Conservation (phyloP, 1,140 invertebrate species). For the Papilio glaucus region DNA sequence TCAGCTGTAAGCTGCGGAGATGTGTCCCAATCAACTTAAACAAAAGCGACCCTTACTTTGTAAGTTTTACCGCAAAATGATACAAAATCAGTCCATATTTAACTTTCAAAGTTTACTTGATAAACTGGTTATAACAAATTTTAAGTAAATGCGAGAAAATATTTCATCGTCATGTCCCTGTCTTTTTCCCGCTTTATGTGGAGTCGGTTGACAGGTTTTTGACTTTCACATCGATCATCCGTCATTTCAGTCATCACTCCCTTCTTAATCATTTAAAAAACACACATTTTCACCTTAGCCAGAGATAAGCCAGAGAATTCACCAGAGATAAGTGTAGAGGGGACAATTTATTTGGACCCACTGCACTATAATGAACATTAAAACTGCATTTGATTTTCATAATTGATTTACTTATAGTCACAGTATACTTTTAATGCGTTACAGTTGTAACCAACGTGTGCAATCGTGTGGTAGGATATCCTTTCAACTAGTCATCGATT, state of each 20-base stretch:
- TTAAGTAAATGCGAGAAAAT: neutral
- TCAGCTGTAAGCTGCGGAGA: conserved; percentile 3
- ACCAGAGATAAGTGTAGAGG: too few species aligned
- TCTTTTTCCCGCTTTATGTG: too few species aligned
- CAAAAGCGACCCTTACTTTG: conserved; percentile 20
- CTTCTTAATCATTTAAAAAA: too few species aligned
- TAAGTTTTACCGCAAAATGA: conserved; percentile 6
- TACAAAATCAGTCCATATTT: conserved; percentile 12
- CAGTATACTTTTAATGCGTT: neutral
- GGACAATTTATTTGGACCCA: too few species aligned
- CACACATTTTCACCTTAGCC: neutral
- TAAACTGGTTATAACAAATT: neutral
- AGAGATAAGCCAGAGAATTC: too few species aligned
- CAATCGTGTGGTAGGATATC: neutral
- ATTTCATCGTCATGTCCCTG: neutral
- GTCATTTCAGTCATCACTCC: too few species aligned
- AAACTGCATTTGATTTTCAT: too few species aligned
- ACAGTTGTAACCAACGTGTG: neutral
- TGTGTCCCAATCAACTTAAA: conserved; percentile 12
- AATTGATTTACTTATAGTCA: too few species aligned
- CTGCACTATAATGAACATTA: too few species aligned
- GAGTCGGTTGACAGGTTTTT: too few species aligned
- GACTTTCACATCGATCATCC: too few species aligned
- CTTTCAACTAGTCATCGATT: neutral
- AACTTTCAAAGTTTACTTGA: neutral